These are phyloP conservation scores for Chaetoderma sp. DNA, from an alignment of 2,888 invertebrate species.

Conservation along the genomic window DNA sequence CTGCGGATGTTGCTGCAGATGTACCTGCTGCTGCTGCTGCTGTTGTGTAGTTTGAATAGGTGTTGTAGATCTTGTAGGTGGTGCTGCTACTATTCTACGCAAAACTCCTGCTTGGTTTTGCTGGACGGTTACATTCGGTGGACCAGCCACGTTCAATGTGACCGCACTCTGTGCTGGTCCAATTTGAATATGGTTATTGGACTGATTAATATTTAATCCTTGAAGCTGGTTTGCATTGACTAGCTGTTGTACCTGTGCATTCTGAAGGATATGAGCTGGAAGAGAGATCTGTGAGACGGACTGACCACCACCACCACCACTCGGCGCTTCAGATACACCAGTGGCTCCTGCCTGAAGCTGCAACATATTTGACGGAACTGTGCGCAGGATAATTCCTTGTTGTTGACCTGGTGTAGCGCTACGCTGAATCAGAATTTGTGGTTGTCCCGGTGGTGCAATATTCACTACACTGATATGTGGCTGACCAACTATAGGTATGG, in stretches of 20 bases:
- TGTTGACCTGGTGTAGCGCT: constrained; percentile 28
- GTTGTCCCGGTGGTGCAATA: constrained; percentile 40
- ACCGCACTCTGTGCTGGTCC: constrained; percentile 36
- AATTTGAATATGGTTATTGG: too few species aligned
- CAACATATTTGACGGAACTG: constrained; percentile 9
- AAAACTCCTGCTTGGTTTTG: constrained; percentile 21
- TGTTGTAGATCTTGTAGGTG: constrained; percentile 8
- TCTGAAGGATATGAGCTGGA: too few species aligned
- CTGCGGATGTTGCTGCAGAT: constrained; percentile 6
- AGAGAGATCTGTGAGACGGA: too few species aligned
- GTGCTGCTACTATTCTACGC: constrained; percentile 2
- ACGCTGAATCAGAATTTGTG: constrained; percentile 54
- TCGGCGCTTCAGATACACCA: too few species aligned
- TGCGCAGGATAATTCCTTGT: constrained; percentile 17
- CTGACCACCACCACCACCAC: too few species aligned
- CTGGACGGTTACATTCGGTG: constrained; percentile 22
- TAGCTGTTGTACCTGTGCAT: too few species aligned
- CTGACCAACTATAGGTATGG: constrained; percentile 37
- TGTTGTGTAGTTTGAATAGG: constrained; percentile 30
- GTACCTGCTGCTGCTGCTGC: constrained; percentile 32
- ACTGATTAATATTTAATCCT: too few species aligned
- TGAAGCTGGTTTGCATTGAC: too few species aligned
- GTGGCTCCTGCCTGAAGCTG: constrained; percentile 1
- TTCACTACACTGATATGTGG: constrained; percentile 34
- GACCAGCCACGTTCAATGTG: too few species aligned